Base-by-base conservation (phyloP, 2,888 invertebrate genomes). In the Oscheius sp. region DNA sequence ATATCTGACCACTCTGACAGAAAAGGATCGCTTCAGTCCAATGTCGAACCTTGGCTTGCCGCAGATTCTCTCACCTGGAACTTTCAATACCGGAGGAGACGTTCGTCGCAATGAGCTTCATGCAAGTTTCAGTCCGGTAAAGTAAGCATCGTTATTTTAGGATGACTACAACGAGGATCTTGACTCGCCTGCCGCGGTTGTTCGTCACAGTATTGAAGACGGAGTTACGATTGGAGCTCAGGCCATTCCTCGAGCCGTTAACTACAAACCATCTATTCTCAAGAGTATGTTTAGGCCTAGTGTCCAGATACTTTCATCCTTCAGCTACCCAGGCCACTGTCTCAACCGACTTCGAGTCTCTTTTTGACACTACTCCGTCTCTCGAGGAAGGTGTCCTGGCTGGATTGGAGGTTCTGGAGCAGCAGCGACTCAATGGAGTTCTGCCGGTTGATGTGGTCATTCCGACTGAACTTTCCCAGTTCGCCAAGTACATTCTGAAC, bases 211-310 rank as follows among this genome's bases (percentile, higher is more conserved):
- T 10, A 33, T 33, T 1, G 66, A 29, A 29, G 37, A 51, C 10
- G 65, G 48, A 2, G 68, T n/a, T 2, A 1, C 35, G 9, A 59
- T 58, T 32, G 73, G 73, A 47, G 57, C 57, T 9, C 47, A 55
- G 5, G 68, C 59, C 1, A 32, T 29, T 9, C 58, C 68, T 35
- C n/a, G 50, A 33, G 50, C 59, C 11, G 4, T 47, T 5, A 66
- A 74, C 60, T 74, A 74, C 48, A 32, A 74, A 5, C 58, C 58
- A 4, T 37, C 50, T 55, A 29, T 74, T 32, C 35, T 68, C 2
- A 74, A 74, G 42, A 68, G 58, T 68, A 71, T 21, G 50, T 60
- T 35, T 33, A 7, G 35, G 7, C 59, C 2, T 32, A 2, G 10
- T 10, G 11, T 29, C 35, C 35, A 32, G 4, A 13, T 2, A 35